A percentile compares a stretch with the other conserved stretches of the same genome.
Evolutionary conservation across 1,140 invertebrate genomes (phyloP).

Genomic region (Rhyzopertha dominica): DNA sequence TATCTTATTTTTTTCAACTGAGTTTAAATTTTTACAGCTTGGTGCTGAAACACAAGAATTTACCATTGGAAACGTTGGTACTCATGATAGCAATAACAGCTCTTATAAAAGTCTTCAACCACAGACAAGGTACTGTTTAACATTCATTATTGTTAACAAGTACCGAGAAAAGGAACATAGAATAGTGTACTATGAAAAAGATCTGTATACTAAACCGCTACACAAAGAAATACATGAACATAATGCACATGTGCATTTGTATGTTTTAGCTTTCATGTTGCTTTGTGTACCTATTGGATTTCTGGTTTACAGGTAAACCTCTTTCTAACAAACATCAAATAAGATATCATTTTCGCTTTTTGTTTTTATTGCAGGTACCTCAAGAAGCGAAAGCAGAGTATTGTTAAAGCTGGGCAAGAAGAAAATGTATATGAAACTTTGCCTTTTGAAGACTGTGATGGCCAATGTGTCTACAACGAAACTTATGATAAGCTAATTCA

Average conservation of each 20-base stretch:
- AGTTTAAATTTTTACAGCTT: too few species aligned
- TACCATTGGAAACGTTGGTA: too few species aligned
- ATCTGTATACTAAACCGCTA: background rate
- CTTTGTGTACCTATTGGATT: slow-evolving; percentile 26
- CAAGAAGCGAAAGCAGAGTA: slow-evolving; percentile 19
- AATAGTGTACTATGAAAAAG: slow-evolving; percentile 31
- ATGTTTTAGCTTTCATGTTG: slow-evolving; percentile 23
- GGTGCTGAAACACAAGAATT: too few species aligned
- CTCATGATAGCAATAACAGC: slow-evolving; percentile 8
- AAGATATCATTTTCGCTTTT: background rate
- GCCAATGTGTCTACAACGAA: too few species aligned
- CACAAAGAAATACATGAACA: slow-evolving; percentile 1
- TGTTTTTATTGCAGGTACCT: slow-evolving; percentile 22
- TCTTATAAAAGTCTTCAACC: slow-evolving; percentile 17
- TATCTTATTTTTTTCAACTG: too few species aligned
- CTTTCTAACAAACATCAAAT: slow-evolving; percentile 1
- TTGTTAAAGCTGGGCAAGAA: slow-evolving; percentile 6
- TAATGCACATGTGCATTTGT: slow-evolving; percentile 20
- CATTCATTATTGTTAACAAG: slow-evolving; percentile 30
- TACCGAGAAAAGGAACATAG: slow-evolving; percentile 27
- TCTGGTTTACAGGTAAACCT: slow-evolving; percentile 24
- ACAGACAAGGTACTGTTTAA: slow-evolving; percentile 31
- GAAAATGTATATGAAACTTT: slow-evolving; percentile 33
- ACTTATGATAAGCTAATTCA: too few species aligned
- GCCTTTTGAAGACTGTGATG: slow-evolving; percentile 26